These are phyloP conservation scores for Hippocampus abdominalis DNA, from an alignment of 2,113 vertebrate genomes.

Conservation along the genomic window DNA sequence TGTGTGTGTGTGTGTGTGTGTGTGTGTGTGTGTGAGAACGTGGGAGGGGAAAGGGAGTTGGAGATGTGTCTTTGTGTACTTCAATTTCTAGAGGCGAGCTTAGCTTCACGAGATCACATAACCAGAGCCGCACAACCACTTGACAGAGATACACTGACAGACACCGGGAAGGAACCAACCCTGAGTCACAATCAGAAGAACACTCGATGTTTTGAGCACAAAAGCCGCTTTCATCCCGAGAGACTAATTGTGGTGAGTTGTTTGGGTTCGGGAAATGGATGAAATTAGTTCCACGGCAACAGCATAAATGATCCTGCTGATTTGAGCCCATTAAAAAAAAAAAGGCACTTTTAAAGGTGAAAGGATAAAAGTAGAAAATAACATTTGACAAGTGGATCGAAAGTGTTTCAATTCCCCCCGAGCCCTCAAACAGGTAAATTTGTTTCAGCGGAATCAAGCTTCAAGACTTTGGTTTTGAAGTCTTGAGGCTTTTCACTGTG, in stretches of 20 bases:
- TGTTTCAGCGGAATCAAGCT: conserved; percentile 47
- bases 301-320: neutral
- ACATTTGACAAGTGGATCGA: neutral
- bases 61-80: conserved; percentile 40
- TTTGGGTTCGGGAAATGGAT: neutral
- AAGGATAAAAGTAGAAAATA: too few species aligned
- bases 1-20: conserved; percentile 28
- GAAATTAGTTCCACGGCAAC: neutral
- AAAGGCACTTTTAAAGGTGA: too few species aligned
- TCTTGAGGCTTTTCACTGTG: conserved; percentile 28
- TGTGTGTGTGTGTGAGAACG: conserved; percentile 18
- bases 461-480: conserved; percentile 23
- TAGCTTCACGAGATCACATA: conserved; percentile 53
- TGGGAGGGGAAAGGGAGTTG: neutral
- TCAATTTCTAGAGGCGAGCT: conserved; percentile 34
- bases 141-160: conserved; percentile 36
- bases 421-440: conserved; percentile 16
- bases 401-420: neutral
- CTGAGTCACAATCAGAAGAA: neutral
- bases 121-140: conserved; percentile 41
- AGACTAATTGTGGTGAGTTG: conserved; percentile 6
- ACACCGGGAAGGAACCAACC: conserved; percentile 3
- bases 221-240: neutral
- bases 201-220: conserved; percentile 14
- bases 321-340: too few species aligned